phyloP scores from a whole-genome alignment of 2,888 invertebrate genomes.

The Euspilapteryx auroguttella region DNA sequence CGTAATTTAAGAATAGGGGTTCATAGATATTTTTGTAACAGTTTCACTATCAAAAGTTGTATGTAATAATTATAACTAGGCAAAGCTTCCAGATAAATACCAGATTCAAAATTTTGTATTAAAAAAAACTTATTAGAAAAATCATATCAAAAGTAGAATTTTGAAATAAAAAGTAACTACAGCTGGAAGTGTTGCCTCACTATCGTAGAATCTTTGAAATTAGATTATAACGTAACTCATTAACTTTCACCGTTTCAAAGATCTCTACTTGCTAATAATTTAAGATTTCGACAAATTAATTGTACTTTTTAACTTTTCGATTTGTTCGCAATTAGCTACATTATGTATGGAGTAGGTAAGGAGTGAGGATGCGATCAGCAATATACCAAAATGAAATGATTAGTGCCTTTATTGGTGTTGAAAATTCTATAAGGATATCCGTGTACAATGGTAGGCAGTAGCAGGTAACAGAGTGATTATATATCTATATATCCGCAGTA shows the following conservation, averaged over 20 bases:
- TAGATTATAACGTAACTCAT: no score
- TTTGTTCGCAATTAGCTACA: no score
- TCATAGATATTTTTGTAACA: slow-evolving; percentile 58
- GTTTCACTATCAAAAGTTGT: slow-evolving; percentile 39
- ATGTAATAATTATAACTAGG: no score
- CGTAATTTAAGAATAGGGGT: slow-evolving; percentile 47
- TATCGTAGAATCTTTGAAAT: no score
- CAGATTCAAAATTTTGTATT: no score
- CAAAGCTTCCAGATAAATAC: no score
- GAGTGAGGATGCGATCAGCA: slow-evolving; percentile 59
- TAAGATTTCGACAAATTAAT: slow-evolving; percentile 33
- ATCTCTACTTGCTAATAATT: slow-evolving; percentile 14
- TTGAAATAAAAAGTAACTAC: no score
- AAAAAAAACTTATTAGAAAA: no score
- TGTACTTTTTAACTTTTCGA: no score
- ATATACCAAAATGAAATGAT: slow-evolving; percentile 59
- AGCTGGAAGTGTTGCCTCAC: no score
- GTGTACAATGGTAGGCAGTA: slow-evolving; percentile 25
- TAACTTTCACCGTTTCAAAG: slow-evolving; percentile 12
- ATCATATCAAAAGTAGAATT: no score
- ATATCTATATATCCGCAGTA: slow-evolving; percentile 59
- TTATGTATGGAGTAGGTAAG: no score
- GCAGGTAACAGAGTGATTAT: slow-evolving; percentile 44
- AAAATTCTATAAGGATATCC: slow-evolving; percentile 36
- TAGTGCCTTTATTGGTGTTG: slow-evolving; percentile 53